These are phyloP conservation scores for Brachynemurus nebulosus DNA, from an alignment of 2,888 invertebrate species.

Conservation along the genomic window DNA sequence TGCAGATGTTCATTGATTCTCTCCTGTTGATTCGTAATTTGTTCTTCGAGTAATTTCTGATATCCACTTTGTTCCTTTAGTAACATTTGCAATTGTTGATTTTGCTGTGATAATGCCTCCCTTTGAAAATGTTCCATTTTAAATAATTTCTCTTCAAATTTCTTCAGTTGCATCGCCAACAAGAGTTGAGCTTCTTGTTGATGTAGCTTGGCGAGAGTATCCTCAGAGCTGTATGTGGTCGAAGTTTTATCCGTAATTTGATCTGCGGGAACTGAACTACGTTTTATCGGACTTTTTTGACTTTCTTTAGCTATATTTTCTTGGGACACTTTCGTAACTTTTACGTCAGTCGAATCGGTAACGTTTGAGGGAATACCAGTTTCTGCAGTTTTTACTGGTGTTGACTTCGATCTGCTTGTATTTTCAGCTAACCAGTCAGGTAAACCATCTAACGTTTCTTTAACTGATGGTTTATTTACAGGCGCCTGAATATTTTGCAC, in stretches of 20 bases:
- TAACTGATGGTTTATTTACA: not conserved
- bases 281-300: no score
- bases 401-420: not conserved
- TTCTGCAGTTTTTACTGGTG: not conserved
- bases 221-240: no score
- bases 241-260: no score
- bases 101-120: conserved; percentile 37
- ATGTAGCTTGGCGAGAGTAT: conserved; percentile 33
- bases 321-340: no score
- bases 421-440: conserved; percentile 4
- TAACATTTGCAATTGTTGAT: conserved; percentile 38
- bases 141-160: conserved; percentile 44
- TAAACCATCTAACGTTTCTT: conserved; percentile 3
- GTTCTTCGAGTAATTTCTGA: conserved; percentile 40
- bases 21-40: conserved; percentile 44
- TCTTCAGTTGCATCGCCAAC: conserved; percentile 45
- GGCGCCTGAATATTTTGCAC: not conserved
- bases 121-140: conserved; percentile 41
- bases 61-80: conserved; percentile 40
- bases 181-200: conserved; percentile 48
- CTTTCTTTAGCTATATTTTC: no score
- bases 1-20: conserved; percentile 46
- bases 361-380: not conserved
- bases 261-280: no score
- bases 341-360: no score